phyloP scores from a whole-genome alignment of 2,797 vertebrate species.

The Pagetopsis macropterus region DNA sequence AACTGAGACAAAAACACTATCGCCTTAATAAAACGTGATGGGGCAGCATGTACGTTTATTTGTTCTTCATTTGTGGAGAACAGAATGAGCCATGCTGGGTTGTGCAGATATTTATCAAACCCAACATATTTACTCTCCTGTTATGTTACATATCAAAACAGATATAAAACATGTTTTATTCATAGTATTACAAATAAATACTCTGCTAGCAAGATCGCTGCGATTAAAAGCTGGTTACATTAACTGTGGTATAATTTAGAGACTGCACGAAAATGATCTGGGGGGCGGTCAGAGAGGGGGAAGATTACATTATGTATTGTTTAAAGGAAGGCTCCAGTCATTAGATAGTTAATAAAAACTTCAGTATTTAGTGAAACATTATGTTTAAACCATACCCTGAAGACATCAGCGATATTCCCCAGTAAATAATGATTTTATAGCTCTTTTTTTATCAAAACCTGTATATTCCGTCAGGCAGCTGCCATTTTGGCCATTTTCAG shows the following conservation, averaged over 20 bases:
- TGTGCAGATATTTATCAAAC: slow-evolving; percentile 1
- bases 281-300: background rate
- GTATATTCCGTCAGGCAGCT: no score
- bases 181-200: slow-evolving; percentile 12
- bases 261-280: background rate
- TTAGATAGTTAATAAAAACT: no score
- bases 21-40: background rate
- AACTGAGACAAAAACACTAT: background rate
- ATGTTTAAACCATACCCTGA: no score
- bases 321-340: no score
- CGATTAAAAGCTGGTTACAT: background rate
- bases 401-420: no score
- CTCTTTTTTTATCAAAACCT: no score
- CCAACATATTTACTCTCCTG: background rate
- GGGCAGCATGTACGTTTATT: background rate
- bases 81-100: background rate
- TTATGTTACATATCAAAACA: background rate
- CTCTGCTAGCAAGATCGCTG: background rate
- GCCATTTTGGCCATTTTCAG: no score
- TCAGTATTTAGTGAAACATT: no score
- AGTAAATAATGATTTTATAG: no score
- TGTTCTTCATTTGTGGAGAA: slow-evolving; percentile 19
- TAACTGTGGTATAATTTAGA: background rate
- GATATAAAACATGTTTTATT: slow-evolving; percentile 4
- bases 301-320: no score